These are phyloP conservation scores for Bagarius yarrelli DNA, from an alignment of 2,113 vertebrate species.

Conservation along the genomic window DNA sequence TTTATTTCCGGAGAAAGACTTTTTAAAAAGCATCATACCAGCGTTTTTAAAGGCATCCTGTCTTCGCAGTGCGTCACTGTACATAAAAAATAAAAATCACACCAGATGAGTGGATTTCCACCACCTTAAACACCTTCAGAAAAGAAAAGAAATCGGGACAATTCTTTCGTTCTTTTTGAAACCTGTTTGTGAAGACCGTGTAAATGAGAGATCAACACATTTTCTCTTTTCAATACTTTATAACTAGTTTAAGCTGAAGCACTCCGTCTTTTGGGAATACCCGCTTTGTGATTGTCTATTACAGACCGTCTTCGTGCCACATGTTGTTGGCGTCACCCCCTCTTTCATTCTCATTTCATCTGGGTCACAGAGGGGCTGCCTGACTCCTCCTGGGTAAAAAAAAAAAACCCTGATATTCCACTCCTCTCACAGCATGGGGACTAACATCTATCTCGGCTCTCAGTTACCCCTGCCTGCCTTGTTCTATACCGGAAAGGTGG, in stretches of 20 bases:
- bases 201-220: constrained; percentile 17
- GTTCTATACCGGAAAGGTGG: background rate
- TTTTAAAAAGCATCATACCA: background rate
- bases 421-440: constrained; percentile 28
- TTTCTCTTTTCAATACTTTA: background rate
- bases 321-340: constrained; percentile 29
- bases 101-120: constrained; percentile 8
- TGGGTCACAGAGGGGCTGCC: constrained; percentile 59
- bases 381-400: constrained; percentile 26
- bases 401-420: constrained; percentile 17
- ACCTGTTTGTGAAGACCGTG: constrained; percentile 20
- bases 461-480: background rate
- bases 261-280: constrained; percentile 13
- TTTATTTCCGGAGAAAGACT: constrained; percentile 48
- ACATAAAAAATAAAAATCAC: constrained; percentile 32
- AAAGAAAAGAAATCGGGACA: constrained; percentile 18
- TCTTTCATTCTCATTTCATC: constrained; percentile 71
- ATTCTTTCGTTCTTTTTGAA: background rate
- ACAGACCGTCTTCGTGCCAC: background rate
- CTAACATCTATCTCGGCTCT: constrained; percentile 5
- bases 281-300: constrained; percentile 2
- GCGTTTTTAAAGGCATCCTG: constrained; percentile 18
- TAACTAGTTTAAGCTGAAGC: background rate
- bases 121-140: constrained; percentile 33
- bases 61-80: constrained; percentile 25